Conservation (phyloP, 2,113 vertebrate species). For the Oryzias celebensis region DNA sequence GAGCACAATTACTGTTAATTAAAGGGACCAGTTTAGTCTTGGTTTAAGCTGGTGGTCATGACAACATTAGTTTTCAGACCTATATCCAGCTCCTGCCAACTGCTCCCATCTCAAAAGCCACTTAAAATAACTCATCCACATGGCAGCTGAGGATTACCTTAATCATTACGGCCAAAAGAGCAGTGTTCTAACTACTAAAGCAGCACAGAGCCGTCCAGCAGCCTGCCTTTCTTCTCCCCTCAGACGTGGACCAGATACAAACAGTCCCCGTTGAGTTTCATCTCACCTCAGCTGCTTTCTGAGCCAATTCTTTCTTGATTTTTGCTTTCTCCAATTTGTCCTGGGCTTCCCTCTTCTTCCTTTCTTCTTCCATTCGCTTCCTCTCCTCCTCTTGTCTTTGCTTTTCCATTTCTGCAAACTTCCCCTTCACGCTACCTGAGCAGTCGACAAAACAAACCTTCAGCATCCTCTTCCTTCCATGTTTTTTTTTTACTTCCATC, state of each 20-base stretch:
- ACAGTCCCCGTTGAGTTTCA: conserved; percentile 8
- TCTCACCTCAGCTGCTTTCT: conserved; percentile 93
- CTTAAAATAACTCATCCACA: conserved; percentile 61
- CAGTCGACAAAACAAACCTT: conserved; percentile 32
- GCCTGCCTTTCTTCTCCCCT: not conserved
- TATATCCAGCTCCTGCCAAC: conserved; percentile 44
- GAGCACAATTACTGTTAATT: not conserved
- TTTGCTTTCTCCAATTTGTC: conserved; percentile 93
- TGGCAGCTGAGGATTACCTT: conserved; percentile 64
- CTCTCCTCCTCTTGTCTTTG: conserved; percentile 90
- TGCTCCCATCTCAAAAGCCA: conserved; percentile 43
- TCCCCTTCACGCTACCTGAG: conserved; percentile 95
- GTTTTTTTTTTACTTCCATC: not conserved
- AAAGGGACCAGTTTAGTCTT: conserved; percentile 2
- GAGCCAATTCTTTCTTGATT: conserved; percentile 91
- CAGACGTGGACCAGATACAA: not conserved
- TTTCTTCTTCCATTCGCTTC: conserved; percentile 89
- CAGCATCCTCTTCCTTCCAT: conserved; percentile 1
- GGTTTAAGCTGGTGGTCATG: conserved; percentile 26
- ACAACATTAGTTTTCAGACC: conserved; percentile 39
- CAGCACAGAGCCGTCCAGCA: not conserved
- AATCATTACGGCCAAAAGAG: conserved; percentile 43
- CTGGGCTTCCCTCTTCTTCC: conserved; percentile 89
- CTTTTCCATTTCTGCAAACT: conserved; percentile 98
- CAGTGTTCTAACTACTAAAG: conserved; percentile 15